Conservation (phyloP, 2,797 vertebrate species). For the Microctenopoma steveboyesi region DNA sequence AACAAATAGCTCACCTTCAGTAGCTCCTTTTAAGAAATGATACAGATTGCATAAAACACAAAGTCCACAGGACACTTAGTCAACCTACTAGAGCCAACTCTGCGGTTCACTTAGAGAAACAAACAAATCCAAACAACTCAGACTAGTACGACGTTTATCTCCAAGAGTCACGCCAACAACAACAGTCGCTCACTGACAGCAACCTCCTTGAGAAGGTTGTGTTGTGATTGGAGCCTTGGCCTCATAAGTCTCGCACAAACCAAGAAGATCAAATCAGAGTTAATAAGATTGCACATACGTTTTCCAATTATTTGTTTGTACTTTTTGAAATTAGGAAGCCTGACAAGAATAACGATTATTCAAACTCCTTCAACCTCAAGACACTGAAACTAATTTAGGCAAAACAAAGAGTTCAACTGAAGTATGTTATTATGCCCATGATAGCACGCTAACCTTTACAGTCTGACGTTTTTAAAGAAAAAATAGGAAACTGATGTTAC, state of each 20-base stretch:
- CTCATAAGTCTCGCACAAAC: too few relatives aligned
- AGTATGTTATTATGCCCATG: too few relatives aligned
- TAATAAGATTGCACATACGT: neutral
- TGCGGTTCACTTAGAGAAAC: constrained; percentile 20
- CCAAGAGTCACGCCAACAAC: constrained; percentile 17
- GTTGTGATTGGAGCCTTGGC: constrained; percentile 10
- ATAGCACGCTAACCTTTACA: too few relatives aligned
- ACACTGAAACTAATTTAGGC: neutral
- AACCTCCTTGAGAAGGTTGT: constrained; percentile 6
- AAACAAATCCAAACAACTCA: constrained; percentile 23
- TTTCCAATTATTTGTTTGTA: neutral
- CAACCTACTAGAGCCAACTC: constrained; percentile 20
- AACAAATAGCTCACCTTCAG: constrained; percentile 25
- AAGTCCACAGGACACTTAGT: constrained; percentile 8
- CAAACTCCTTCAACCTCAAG: too few relatives aligned
- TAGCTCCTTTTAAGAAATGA: neutral
- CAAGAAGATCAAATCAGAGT: neutral
- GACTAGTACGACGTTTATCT: constrained; percentile 21
- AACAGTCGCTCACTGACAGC: constrained; percentile 1
- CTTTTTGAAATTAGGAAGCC: neutral
- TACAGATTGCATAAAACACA: constrained; percentile 23
- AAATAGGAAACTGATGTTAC: constrained; percentile 26
- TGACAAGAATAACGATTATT: too few relatives aligned
- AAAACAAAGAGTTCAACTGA: too few relatives aligned
- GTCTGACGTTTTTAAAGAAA: constrained; percentile 14